Conservation (phyloP, 2,797 vertebrate genomes). For the Mionectes olivaceus region DNA sequence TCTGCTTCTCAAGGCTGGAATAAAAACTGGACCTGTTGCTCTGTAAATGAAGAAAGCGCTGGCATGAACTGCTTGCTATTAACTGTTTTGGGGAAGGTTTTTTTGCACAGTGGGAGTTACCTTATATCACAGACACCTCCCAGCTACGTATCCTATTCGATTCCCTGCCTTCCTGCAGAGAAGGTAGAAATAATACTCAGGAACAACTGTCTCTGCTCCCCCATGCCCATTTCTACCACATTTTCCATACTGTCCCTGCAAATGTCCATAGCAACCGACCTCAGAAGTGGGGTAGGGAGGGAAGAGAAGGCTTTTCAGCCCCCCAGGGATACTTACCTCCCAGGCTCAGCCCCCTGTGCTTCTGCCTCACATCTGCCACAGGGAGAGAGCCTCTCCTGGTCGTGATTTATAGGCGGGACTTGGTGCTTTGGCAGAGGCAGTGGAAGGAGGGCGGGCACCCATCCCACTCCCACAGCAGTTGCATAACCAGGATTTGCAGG, state of each 20-base stretch:
- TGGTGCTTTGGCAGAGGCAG: accelerated
- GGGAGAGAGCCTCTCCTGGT: neutral
- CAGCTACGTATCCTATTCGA: neutral
- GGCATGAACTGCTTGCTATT: neutral
- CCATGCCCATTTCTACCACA: accelerated
- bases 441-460: neutral
- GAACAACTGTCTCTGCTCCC: neutral
- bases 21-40: neutral
- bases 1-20: neutral
- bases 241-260: neutral
- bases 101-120: neutral
- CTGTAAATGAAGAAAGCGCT: neutral
- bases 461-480: neutral
- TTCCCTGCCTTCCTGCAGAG: neutral
- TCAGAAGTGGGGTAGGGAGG: neutral
- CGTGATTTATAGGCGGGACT: accelerated
- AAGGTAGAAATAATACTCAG: neutral
- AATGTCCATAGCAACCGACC: neutral
- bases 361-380: accelerated
- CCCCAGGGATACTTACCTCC: neutral
- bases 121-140: neutral
- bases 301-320: neutral
- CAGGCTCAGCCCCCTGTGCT: neutral
- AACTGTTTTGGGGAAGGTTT: accelerated
- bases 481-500: neutral